Percentiles rank a stretch among this genome's conserved stretches.
Evolutionary conservation across 2,797 vertebrate genomes (phyloP).

Genomic region (Spinibarbus caldwelli): DNA sequence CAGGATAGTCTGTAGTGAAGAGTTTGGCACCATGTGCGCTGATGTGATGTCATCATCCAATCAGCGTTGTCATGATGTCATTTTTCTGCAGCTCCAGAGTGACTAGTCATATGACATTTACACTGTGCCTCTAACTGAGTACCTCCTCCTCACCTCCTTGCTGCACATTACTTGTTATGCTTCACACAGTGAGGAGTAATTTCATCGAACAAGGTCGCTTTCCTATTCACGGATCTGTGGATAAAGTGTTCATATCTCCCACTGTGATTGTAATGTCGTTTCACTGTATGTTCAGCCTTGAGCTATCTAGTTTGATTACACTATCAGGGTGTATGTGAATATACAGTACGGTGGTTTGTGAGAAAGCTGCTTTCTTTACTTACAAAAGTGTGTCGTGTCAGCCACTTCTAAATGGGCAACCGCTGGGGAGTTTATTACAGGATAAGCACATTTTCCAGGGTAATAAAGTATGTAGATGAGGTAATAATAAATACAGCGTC

Average conservation of each 20-base stretch:
- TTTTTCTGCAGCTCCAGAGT: background rate
- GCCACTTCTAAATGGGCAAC: conserved; percentile 8
- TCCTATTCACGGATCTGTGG: conserved; percentile 37
- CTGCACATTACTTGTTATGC: conserved; percentile 23
- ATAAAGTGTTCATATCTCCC: conserved; percentile 30
- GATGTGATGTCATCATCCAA: background rate
- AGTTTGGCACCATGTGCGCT: background rate
- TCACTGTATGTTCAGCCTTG: conserved; percentile 22
- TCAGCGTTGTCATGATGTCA: background rate
- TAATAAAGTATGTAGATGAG: conserved; percentile 10
- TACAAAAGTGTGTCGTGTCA: background rate
- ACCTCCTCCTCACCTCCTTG: conserved; percentile 14
- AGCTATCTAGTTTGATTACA: conserved; percentile 24
- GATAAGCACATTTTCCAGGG: background rate
- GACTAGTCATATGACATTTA: conserved; percentile 3
- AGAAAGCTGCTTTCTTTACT: conserved; percentile 2
- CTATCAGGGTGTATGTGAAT: conserved; percentile 11
- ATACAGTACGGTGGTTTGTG: background rate
- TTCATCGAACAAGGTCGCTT: conserved; percentile 30
- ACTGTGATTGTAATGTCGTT: conserved; percentile 40
- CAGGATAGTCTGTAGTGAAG: background rate
- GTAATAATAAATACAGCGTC: conserved; percentile 25
- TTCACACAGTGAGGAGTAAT: conserved; percentile 10
- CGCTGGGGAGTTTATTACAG: conserved; percentile 14
- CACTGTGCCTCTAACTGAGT: background rate